Evolutionary conservation across 2,113 vertebrate species (phyloP), one percentile per base, ranked within the genome.

Genomic region (Xiphophorus maculatus): DNA sequence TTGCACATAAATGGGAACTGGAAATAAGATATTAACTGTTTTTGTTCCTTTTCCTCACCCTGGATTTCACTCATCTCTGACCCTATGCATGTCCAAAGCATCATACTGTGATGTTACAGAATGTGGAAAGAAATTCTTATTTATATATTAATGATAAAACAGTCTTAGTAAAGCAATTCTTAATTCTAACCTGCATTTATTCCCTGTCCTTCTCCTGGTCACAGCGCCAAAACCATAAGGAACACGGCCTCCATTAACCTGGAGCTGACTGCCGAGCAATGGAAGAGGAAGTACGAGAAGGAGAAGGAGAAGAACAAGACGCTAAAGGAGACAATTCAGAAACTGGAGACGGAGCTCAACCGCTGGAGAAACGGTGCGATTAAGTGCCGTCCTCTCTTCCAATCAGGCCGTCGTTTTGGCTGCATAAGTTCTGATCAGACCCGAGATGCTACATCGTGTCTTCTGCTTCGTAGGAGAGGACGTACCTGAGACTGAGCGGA

Each of bases 231-330:
- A 95, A 98, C 97, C 60, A 97, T 98, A 87, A 97, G 96, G 92
- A 98, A 98, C 90, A 96, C 96, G 0, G 97, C 95, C 0, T 97
- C 96, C 0, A 95, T 97, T 89, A 98, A 98, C 88, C 90, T 98
- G 90, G 97, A 98, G 94, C 87, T 98, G 92, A 98, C 97, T 0
- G 97, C 97, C 0, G 97, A 98, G 92, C 96, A 98, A 89, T 97
- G 97, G 97, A 97, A 96, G 96, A 97, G 93, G 95, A 98, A 98
- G 88, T 98, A 93, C 0, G 96, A 98, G 94, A 97, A 96, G 93
- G 97, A 97, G 91, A 98, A 97, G 90, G 96, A 97, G 92, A 97
- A 96, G 95, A 97, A 95, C 84, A 97, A 96, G 92, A 93, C 87
- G 0, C 84, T 96, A 88, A 96, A 96, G 88, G 96, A 97, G 10